phyloP scores from a whole-genome alignment of 2,113 vertebrate species.

The Physeter macrocephalus region DNA sequence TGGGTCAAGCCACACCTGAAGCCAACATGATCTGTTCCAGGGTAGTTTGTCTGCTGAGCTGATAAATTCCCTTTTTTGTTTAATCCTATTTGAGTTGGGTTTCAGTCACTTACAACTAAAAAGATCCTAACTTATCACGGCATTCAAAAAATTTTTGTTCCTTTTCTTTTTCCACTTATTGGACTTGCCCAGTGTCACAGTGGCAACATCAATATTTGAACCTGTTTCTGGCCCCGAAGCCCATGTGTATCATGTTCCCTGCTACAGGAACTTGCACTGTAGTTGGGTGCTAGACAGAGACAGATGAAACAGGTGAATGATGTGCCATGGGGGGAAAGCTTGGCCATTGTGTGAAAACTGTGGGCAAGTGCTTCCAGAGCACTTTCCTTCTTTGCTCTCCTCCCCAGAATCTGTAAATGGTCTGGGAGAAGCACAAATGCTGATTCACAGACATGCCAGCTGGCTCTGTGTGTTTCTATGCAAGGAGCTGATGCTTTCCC shows the following conservation, averaged over 20 bases:
- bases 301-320: background rate
- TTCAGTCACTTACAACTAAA: background rate
- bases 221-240: background rate
- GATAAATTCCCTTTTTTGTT: background rate
- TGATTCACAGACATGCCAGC: background rate
- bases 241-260: background rate
- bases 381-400: background rate
- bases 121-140: background rate
- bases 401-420: background rate
- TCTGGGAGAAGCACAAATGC: background rate
- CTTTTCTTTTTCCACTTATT: background rate
- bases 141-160: background rate
- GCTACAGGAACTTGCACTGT: background rate
- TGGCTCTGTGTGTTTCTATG: background rate
- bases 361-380: background rate
- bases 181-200: background rate
- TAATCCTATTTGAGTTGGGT: background rate
- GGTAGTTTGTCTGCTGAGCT: background rate
- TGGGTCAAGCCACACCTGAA: background rate
- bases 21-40: background rate
- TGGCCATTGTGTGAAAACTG: background rate
- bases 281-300: background rate
- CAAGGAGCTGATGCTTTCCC: background rate
- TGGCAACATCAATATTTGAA: background rate
- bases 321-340: background rate